Evolutionary conservation across 2,113 vertebrate species (phyloP).

Genomic region (Thermophis baileyi): DNA sequence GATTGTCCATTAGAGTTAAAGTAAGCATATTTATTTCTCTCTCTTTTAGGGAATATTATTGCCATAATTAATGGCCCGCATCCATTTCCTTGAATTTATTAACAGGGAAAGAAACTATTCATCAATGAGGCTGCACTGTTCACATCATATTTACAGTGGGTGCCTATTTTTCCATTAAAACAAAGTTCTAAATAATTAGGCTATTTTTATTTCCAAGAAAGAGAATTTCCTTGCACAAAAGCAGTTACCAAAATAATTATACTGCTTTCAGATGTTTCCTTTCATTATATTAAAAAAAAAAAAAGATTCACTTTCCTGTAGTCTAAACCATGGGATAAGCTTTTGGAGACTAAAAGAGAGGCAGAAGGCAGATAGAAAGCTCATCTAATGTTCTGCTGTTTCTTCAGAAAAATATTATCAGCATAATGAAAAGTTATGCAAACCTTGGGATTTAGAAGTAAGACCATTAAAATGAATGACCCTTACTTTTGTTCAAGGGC

Average conservation of each 20-base stretch:
- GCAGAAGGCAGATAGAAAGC: neutral
- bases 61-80: conserved; percentile 27
- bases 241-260: conserved; percentile 52
- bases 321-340: neutral
- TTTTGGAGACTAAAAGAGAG: neutral
- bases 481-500: neutral
- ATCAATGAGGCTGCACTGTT: conserved; percentile 36
- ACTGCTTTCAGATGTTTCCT: conserved; percentile 47
- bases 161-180: conserved; percentile 53
- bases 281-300: neutral
- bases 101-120: conserved; percentile 35
- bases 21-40: conserved; percentile 30
- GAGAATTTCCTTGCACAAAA: conserved; percentile 28
- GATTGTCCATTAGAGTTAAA: conserved; percentile 31
- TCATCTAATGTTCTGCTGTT: neutral
- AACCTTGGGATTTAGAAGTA: neutral
- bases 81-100: conserved; percentile 54
- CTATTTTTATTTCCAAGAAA: conserved; percentile 50
- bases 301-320: neutral
- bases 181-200: conserved; percentile 56
- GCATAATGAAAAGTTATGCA: neutral
- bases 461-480: neutral
- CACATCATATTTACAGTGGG: conserved; percentile 56
- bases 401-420: neutral
- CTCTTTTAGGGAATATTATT: conserved; percentile 27